Percentiles rank a stretch among this genome's conserved stretches.
These are phyloP conservation scores for Dipodomys ordii DNA, from an alignment of 2,113 vertebrate genomes.

Conservation along the genomic window DNA sequence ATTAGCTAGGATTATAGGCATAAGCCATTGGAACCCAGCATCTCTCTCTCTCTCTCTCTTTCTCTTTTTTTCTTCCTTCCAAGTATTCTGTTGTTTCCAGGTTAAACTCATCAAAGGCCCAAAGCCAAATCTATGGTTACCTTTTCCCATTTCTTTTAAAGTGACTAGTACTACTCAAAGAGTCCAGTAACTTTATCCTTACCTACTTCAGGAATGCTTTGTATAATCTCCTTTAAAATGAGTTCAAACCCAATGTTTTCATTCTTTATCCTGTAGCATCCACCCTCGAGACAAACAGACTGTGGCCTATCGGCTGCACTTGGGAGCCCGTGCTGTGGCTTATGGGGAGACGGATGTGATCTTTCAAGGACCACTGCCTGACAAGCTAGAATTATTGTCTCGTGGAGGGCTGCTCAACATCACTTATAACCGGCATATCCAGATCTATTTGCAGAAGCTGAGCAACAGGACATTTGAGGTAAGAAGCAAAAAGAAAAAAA, in stretches of 20 bases:
- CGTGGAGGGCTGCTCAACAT: conserved; percentile 81
- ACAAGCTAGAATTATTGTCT: conserved; percentile 41
- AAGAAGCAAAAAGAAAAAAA: conserved; percentile 6
- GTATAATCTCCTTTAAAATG: neutral
- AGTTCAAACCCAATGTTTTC: neutral
- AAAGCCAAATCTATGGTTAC: neutral
- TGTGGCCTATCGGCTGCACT: conserved; percentile 89
- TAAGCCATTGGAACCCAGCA: too few relatives aligned
- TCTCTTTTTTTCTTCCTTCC: neutral
- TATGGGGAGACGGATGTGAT: conserved; percentile 87
- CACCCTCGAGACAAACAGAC: conserved; percentile 94
- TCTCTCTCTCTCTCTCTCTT: too few relatives aligned
- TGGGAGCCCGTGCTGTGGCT: conserved; percentile 93
- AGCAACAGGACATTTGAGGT: conserved; percentile 89
- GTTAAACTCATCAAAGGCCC: neutral
- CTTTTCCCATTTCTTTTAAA: neutral
- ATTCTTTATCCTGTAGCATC: conserved; percentile 84
- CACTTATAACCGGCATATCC: conserved; percentile 87
- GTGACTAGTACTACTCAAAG: neutral
- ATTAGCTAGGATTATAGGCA: too few relatives aligned
- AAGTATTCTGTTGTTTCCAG: neutral
- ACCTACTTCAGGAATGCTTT: neutral
- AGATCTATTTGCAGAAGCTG: conserved; percentile 79
- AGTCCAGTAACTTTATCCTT: neutral
- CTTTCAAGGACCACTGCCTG: conserved; percentile 93